Evolutionary conservation across 2,888 invertebrate genomes (phyloP).

Genomic region (Lasioglossum vierecki): DNA sequence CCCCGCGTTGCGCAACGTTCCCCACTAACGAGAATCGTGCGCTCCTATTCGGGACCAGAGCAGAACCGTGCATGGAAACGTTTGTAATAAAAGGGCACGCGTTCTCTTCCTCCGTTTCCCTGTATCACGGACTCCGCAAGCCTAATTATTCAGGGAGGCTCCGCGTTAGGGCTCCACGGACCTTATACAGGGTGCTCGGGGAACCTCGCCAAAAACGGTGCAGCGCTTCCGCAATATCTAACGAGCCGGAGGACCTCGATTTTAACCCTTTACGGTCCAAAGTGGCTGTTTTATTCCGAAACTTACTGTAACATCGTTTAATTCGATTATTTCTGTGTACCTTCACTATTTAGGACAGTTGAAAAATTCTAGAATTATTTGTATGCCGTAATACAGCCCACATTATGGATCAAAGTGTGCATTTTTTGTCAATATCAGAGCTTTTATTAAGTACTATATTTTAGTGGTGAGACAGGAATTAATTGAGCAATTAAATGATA

Average conservation of each 20-base stretch:
- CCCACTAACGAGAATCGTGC: slow-evolving; percentile 45
- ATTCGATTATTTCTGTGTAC: background rate
- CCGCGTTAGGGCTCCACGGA: slow-evolving; percentile 1
- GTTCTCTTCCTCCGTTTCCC: slow-evolving; percentile 2
- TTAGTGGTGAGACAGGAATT: too few species aligned
- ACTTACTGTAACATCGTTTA: too few species aligned
- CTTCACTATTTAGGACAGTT: background rate
- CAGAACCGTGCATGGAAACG: background rate
- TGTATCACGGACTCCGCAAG: slow-evolving; percentile 10
- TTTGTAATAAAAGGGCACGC: slow-evolving; percentile 19
- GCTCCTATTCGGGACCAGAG: slow-evolving; percentile 38
- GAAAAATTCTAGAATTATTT: background rate
- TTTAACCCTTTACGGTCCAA: background rate
- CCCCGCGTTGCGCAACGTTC: slow-evolving; percentile 49
- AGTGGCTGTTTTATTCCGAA: too few species aligned
- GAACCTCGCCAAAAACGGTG: background rate
- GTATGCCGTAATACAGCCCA: too few species aligned
- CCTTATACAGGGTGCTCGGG: background rate
- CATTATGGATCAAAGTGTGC: too few species aligned
- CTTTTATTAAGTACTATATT: too few species aligned
- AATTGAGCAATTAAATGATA: too few species aligned
- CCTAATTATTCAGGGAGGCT: slow-evolving; percentile 7
- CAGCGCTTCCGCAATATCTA: background rate
- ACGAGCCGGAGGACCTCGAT: background rate
- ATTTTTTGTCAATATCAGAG: too few species aligned